These are phyloP conservation scores for Antheraea yamamai DNA, from an alignment of 2,888 invertebrate species.

Conservation along the genomic window DNA sequence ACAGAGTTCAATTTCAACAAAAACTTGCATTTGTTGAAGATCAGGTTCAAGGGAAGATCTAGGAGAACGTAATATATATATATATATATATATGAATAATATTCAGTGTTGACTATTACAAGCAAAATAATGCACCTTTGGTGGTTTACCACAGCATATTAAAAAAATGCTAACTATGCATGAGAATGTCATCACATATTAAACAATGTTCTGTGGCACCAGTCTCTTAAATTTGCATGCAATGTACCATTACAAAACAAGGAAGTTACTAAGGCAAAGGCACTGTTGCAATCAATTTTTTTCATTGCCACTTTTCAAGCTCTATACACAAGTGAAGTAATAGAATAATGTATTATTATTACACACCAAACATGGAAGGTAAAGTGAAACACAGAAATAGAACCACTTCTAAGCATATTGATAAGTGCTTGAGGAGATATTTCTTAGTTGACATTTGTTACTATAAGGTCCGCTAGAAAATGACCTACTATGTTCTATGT, in stretches of 20 bases:
- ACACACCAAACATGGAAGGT: not conserved
- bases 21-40: conserved; percentile 27
- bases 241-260: not conserved
- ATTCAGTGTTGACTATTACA: not conserved
- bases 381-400: not conserved
- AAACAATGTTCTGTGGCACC: not conserved
- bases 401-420: not conserved
- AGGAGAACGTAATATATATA: not conserved
- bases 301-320: no score
- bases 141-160: not conserved
- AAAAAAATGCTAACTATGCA: not conserved
- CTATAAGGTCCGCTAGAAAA: not conserved
- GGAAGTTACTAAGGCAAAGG: not conserved
- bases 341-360: no score
- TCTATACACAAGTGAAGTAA: no score
- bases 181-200: not conserved
- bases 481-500: not conserved
- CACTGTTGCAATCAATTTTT: not conserved
- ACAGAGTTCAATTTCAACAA: conserved; percentile 38
- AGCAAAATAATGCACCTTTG: not conserved
- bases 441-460: not conserved
- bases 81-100: not conserved
- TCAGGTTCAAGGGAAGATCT: not conserved
- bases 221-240: not conserved
- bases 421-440: not conserved